Evolutionary conservation across 2,888 invertebrate genomes (phyloP).

Genomic region (Drosophila nigricruria): DNA sequence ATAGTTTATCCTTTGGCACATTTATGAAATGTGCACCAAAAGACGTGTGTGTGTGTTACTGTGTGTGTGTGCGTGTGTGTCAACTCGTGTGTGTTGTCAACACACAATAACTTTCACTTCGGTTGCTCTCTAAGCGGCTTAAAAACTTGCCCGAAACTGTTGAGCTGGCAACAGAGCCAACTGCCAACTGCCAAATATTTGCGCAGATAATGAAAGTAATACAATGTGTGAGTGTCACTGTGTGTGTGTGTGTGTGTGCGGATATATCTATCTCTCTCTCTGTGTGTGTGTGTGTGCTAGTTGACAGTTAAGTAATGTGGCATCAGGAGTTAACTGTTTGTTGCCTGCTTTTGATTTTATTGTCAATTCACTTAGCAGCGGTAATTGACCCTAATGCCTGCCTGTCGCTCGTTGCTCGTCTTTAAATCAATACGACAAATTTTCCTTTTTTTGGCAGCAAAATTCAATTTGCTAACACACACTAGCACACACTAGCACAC

Average conservation of each 20-base stretch:
- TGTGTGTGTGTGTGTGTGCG: constrained; percentile 10
- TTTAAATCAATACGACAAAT: constrained; percentile 67
- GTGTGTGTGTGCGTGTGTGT: constrained; percentile 31
- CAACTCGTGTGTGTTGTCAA: constrained; percentile 40
- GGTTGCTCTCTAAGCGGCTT: constrained; percentile 72
- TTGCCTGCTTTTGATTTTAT: constrained; percentile 53
- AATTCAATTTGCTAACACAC: constrained; percentile 69
- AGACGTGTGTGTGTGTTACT: constrained; percentile 10
- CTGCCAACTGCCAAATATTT: constrained; percentile 77
- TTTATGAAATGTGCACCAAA: constrained; percentile 77
- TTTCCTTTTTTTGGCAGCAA: constrained; percentile 52
- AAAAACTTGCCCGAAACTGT: constrained; percentile 76
- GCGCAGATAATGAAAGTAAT: constrained; percentile 77
- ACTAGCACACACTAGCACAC: constrained; percentile 11
- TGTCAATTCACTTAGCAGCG: constrained; percentile 71
- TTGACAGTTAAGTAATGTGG: constrained; percentile 25
- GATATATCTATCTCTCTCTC: neutral
- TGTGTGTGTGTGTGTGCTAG: constrained; percentile 8
- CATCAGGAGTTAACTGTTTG: constrained; percentile 43
- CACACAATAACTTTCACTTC: constrained; percentile 77
- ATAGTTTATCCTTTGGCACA: constrained; percentile 64
- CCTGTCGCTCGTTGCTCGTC: constrained; percentile 7
- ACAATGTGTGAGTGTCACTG: constrained; percentile 40
- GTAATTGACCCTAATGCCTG: constrained; percentile 74
- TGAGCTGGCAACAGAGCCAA: constrained; percentile 67